These are phyloP conservation scores for Menidia beryllina DNA, from an alignment of 2,113 vertebrate species.

Conservation along the genomic window DNA sequence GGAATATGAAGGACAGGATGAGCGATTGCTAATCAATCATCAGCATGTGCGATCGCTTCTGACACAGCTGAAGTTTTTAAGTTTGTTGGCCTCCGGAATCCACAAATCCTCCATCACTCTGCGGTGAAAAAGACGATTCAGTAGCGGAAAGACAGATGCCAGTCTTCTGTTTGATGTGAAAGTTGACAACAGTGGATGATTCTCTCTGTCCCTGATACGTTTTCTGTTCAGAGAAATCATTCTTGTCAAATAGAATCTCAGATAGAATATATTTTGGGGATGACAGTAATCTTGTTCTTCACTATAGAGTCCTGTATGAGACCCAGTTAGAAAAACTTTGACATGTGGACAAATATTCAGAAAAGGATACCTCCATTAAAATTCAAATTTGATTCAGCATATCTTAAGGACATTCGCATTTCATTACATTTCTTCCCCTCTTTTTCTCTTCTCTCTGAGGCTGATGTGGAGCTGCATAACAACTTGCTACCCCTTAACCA, in stretches of 20 bases:
- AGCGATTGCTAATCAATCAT: background rate
- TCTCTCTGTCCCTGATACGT: background rate
- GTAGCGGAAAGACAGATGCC: too few relatives aligned
- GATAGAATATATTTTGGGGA: background rate
- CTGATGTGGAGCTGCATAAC: conserved; percentile 40
- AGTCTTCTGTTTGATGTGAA: too few relatives aligned
- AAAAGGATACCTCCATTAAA: background rate
- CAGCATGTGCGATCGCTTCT: background rate
- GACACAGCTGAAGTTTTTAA: background rate
- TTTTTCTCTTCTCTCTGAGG: conserved; percentile 18
- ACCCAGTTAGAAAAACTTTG: background rate
- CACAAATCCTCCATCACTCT: background rate
- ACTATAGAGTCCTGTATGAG: background rate
- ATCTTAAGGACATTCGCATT: background rate
- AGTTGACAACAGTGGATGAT: too few relatives aligned
- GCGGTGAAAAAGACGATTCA: too few relatives aligned
- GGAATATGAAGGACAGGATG: background rate
- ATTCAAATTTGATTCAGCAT: background rate
- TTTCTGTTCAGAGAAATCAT: background rate
- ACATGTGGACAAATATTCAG: background rate
- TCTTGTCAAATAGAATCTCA: background rate
- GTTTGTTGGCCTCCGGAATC: background rate
- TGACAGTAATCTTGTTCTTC: background rate
- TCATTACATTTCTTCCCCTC: conserved; percentile 24
- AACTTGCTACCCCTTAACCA: conserved; percentile 60